Conservation (phyloP, 2,797 vertebrate species). For the Catamblyrhynchus diadema region DNA sequence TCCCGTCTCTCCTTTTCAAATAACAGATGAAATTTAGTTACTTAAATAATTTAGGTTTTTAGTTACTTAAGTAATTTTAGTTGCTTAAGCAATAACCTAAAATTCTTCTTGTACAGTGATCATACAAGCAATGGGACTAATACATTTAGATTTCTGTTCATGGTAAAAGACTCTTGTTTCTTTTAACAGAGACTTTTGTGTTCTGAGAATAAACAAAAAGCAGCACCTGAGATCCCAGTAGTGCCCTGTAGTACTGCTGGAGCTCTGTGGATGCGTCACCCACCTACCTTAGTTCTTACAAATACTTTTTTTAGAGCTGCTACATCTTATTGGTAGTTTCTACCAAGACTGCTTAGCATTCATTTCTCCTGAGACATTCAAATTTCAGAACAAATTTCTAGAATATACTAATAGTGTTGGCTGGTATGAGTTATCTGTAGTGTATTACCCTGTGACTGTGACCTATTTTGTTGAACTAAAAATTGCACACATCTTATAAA, state of each 20-base stretch:
- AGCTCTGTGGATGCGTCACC: not conserved
- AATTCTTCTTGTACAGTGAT: slow-evolving; percentile 36
- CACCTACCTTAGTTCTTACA: not conserved
- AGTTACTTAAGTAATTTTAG: not conserved
- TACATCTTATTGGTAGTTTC: not conserved
- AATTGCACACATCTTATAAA: not conserved
- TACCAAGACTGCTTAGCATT: not conserved
- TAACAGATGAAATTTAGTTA: slow-evolving; percentile 3
- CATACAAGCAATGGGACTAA: not conserved
- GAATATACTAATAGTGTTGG: not conserved
- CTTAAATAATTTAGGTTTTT: not conserved
- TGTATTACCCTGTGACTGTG: not conserved
- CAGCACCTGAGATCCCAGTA: not conserved
- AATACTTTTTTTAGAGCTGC: not conserved
- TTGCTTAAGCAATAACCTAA: not conserved
- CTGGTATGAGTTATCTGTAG: not conserved
- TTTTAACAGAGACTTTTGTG: slow-evolving; percentile 30
- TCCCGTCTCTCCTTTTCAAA: slow-evolving; percentile 8
- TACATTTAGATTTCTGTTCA: not conserved
- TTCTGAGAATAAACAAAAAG: not conserved
- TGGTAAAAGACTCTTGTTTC: not conserved
- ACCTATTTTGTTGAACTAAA: not conserved
- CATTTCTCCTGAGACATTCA: not conserved
- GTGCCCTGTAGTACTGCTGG: not conserved
- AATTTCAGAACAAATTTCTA: not conserved